Evolutionary conservation across 2,113 vertebrate genomes (phyloP), one percentile per base, ranked within the genome.

Genomic region (Neolamprologus variostigma): DNA sequence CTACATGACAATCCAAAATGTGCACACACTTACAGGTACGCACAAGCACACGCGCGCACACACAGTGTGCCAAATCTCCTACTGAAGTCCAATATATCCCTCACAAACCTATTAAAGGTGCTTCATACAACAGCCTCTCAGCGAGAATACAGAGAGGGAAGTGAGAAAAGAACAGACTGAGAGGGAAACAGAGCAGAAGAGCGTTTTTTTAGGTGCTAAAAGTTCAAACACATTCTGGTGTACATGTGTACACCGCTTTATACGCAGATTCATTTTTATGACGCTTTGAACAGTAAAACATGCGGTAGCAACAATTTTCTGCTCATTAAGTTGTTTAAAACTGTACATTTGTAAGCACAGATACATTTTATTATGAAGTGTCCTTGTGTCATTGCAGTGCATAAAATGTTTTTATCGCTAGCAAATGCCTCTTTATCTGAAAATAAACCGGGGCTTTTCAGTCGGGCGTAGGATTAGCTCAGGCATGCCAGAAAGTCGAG

Each of bases 101-200:
- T 94, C 92, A 94, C 92, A 91, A 93, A 92, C 89, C 93, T 89
- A 95, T 94, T 95, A 94, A 93, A 91, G 86, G 91, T 93, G 88
- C 90, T 96, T 95, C 92, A 95, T 94, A 96, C 92, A 95, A 94
- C 86, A 95, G 93, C 90, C 92, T 94, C 94, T 95, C 80, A 87
- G 42, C 68, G 86, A 91, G 85, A 76, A 84, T 80, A 83, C 82
- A 90, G 86, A 94, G 89, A 78, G 86, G 88, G 89, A 89, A 91
- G 89, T 90, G 88, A 89, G 93, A 89, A 84, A 86, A 14, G 90
- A 81, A 88, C 87, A 47, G 88, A 86, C 89, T 5, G 81, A 89
- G 92, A 88, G 84, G 83, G 85, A 81, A 50, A 84, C 45, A 31
- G 23, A 87, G 91, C 31, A 82, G 59, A 87, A 87, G 88, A 93